A percentile compares a stretch with the other conserved stretches of the same genome.
These are phyloP conservation scores for Taurulus bubalis DNA, from an alignment of 2,113 vertebrate genomes.

Conservation along the genomic window DNA sequence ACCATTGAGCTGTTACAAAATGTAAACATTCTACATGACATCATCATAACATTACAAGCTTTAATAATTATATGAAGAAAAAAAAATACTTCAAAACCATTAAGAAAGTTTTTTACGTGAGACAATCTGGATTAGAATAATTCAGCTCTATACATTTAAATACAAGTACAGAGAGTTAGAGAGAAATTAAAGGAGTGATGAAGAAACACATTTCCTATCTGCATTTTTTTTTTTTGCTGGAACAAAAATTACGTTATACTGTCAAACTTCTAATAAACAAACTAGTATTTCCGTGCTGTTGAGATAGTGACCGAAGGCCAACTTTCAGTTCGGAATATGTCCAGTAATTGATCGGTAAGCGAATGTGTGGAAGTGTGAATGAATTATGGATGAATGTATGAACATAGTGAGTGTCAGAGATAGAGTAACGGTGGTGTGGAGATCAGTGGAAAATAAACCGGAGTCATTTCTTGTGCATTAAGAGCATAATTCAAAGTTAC, in stretches of 20 bases:
- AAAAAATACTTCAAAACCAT: not conserved
- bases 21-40: not conserved
- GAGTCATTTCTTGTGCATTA: not conserved
- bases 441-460: conserved; percentile 7
- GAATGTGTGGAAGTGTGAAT: conserved; percentile 20
- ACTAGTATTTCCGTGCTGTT: not conserved
- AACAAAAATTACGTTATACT: not conserved
- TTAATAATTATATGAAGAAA: not conserved
- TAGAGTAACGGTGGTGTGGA: conserved; percentile 10
- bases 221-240: not conserved
- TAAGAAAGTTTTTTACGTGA: not conserved
- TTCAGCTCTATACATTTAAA: not conserved
- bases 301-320: conserved; percentile 6
- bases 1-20: conserved; percentile 11
- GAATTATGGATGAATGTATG: not conserved
- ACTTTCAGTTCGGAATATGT: conserved; percentile 16
- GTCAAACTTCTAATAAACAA: not conserved
- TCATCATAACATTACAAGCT: not conserved
- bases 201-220: not conserved
- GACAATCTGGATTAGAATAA: not conserved
- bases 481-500: not conserved
- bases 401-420: not conserved
- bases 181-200: no score
- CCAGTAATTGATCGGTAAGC: conserved; percentile 24
- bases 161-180: not conserved